These are phyloP conservation scores for Aphelenchoides fujianensis DNA, from an alignment of 1,140 invertebrate species.

Conservation along the genomic window DNA sequence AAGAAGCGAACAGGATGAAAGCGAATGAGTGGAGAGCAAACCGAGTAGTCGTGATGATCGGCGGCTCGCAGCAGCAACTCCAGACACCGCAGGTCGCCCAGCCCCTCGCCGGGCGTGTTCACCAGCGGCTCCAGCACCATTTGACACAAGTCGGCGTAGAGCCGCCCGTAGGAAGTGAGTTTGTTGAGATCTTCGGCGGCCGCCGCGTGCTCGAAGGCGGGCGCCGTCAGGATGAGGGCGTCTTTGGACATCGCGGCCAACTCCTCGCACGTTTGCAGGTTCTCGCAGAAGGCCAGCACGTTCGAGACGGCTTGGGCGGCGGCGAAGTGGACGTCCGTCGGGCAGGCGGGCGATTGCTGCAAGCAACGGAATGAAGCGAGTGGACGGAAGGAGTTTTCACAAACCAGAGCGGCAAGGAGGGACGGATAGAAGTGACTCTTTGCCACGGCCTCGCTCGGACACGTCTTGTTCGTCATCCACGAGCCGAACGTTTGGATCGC, in stretches of 20 bases:
- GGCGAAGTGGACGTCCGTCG: slow-evolving; percentile 77
- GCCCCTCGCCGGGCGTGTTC: slow-evolving; percentile 64
- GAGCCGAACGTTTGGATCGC: slow-evolving; percentile 64
- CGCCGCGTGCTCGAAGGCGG: slow-evolving; percentile 83
- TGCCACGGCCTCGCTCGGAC: slow-evolving; percentile 62
- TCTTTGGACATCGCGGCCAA: slow-evolving; percentile 78
- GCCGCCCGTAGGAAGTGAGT: slow-evolving; percentile 72
- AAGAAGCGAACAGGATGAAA: slow-evolving; percentile 71
- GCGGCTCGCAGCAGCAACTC: slow-evolving; percentile 86
- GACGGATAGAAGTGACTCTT: slow-evolving; percentile 62
- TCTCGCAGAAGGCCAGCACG: slow-evolving; percentile 67
- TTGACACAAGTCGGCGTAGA: slow-evolving; percentile 91
- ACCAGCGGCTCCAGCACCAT: slow-evolving; percentile 82
- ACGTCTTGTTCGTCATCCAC: slow-evolving; percentile 64
- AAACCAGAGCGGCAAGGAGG: slow-evolving; percentile 64
- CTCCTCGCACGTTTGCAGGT: slow-evolving; percentile 70
- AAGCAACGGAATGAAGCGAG: slow-evolving; percentile 25
- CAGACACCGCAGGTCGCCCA: slow-evolving; percentile 77
- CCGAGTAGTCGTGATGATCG: slow-evolving; percentile 93
- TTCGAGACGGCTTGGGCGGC: slow-evolving; percentile 85
- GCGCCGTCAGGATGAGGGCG: slow-evolving; percentile 76
- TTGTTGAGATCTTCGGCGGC: slow-evolving; percentile 84
- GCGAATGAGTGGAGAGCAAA: slow-evolving; percentile 62
- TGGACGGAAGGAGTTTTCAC: slow-evolving; percentile 8
- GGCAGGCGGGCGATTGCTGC: slow-evolving; percentile 64